Evolutionary conservation across 2,113 vertebrate species (phyloP).

Genomic region (Pseudopodoces humilis): DNA sequence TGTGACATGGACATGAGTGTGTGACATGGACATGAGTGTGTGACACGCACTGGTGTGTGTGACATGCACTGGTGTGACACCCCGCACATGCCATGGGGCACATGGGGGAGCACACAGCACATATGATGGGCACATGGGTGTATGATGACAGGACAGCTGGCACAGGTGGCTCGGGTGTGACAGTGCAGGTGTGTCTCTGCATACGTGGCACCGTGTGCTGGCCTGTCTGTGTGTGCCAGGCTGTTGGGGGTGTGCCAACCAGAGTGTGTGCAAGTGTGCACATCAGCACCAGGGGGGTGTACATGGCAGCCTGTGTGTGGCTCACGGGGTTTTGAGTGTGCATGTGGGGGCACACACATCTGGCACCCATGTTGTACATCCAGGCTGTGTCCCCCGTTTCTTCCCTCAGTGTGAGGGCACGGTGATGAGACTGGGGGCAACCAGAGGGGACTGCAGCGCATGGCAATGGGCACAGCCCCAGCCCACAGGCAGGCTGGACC

Average conservation of each 20-base stretch:
- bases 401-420: not conserved
- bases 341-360: accelerated
- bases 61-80: too few species aligned
- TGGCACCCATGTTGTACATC: accelerated
- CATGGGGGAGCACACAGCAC: accelerated
- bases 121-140: accelerated
- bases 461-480: accelerated
- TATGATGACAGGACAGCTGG: accelerated
- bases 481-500: not conserved
- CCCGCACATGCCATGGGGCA: too few species aligned
- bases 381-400: accelerated
- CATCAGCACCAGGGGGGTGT: accelerated
- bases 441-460: accelerated
- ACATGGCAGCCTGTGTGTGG: accelerated
- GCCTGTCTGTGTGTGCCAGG: not conserved
- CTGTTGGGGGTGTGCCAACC: not conserved
- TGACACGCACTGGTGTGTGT: too few species aligned
- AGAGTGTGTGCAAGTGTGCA: accelerated
- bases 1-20: too few species aligned
- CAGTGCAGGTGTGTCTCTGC: not conserved
- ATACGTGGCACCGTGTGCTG: accelerated
- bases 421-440: not conserved
- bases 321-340: accelerated
- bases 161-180: not conserved
- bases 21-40: too few species aligned